Conservation (phyloP, 2,113 vertebrate genomes). For the Pelecanus crispus region DNA sequence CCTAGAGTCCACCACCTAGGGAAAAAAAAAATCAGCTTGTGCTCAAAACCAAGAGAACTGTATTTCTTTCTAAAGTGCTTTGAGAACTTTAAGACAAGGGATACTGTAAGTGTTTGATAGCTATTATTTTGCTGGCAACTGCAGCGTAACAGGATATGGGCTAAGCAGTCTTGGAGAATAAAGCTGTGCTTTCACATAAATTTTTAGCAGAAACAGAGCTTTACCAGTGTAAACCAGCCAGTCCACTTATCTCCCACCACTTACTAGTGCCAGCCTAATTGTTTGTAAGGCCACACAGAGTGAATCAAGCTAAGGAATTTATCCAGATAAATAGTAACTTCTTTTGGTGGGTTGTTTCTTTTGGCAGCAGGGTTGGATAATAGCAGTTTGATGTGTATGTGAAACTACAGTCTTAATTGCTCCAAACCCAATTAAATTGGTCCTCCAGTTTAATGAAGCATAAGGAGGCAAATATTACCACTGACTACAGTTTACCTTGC, state of each 20-base stretch:
- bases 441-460: neutral
- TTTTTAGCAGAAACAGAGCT: neutral
- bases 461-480: neutral
- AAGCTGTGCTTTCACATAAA: neutral
- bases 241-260: neutral
- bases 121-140: neutral
- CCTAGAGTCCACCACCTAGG: neutral
- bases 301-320: neutral
- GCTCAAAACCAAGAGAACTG: neutral
- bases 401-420: neutral
- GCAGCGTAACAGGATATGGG: neutral
- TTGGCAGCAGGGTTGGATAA: neutral
- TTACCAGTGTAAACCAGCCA: neutral
- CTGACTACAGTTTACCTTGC: neutral
- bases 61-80: neutral
- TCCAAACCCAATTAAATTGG: neutral
- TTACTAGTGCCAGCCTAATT: neutral
- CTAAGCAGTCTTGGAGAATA: neutral
- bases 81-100: neutral
- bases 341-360: neutral
- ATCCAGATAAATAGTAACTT: neutral
- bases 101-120: neutral
- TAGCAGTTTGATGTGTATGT: neutral
- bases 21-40: neutral
- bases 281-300: neutral